phyloP scores from a whole-genome alignment of 1,140 invertebrate species.

The Oreohelix idahoensis region DNA sequence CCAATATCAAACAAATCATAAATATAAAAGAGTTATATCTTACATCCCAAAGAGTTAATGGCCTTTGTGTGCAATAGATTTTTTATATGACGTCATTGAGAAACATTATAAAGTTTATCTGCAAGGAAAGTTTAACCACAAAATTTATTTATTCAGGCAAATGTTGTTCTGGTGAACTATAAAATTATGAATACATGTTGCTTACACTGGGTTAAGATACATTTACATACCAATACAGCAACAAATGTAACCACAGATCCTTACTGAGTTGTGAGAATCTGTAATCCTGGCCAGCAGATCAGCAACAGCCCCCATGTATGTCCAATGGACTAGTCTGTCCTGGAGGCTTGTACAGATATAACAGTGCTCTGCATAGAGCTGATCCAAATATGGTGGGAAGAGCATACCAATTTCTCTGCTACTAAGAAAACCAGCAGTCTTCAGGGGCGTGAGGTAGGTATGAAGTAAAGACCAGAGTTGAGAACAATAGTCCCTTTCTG shows the following conservation, averaged over 20 bases:
- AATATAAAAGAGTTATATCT: no score
- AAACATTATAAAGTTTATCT: no score
- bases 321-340: constrained; percentile 68
- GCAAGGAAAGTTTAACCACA: no score
- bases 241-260: neutral
- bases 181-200: no score
- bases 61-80: no score
- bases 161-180: no score
- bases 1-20: no score
- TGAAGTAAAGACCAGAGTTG: constrained; percentile 72
- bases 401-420: constrained; percentile 63
- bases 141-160: no score
- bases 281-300: constrained; percentile 52
- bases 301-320: constrained; percentile 50
- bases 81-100: no score
- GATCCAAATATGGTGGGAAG: constrained; percentile 71
- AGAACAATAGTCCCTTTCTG: constrained; percentile 72
- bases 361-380: constrained; percentile 72
- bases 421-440: constrained; percentile 63
- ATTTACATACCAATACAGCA: no score
- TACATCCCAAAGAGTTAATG: no score
- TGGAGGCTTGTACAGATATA: constrained; percentile 68
- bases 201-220: no score
- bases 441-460: constrained; percentile 68
- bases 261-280: constrained; percentile 50